Evolutionary conservation across 2,888 invertebrate genomes (phyloP).

Genomic region (Blastobasis adustella): DNA sequence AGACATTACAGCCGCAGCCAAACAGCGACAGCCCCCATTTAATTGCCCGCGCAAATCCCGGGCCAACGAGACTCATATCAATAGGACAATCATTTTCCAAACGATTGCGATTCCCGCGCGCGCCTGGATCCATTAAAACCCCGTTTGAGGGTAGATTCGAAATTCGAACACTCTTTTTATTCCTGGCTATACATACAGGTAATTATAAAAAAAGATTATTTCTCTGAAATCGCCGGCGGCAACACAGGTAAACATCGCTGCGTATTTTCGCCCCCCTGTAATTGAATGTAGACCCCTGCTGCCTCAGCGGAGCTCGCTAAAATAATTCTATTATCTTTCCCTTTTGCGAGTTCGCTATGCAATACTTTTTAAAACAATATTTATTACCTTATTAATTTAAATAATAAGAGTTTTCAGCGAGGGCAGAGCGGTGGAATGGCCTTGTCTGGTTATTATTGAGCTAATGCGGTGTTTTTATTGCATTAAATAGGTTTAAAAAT

Average conservation of each 20-base stretch:
- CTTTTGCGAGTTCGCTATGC: conserved; percentile 37
- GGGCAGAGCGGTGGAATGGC: too few species aligned
- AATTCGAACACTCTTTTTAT: too few species aligned
- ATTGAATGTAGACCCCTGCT: conserved; percentile 61
- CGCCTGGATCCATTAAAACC: conserved; percentile 16
- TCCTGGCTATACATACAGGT: too few species aligned
- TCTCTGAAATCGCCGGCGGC: conserved; percentile 40
- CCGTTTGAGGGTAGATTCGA: conserved; percentile 4
- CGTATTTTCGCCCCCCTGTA: conserved; percentile 50
- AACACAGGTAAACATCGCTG: conserved; percentile 51
- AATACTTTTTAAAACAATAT: conserved; percentile 32
- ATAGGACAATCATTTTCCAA: too few species aligned
- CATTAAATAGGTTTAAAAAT: too few species aligned
- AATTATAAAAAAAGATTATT: conserved; percentile 33
- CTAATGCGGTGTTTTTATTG: too few species aligned
- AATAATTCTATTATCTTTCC: conserved; percentile 54
- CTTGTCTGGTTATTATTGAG: too few species aligned
- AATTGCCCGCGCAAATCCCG: too few species aligned
- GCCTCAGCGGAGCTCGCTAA: conserved; percentile 48
- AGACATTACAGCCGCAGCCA: too few species aligned
- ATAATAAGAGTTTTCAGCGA: neutral
- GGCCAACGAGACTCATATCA: too few species aligned
- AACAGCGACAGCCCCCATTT: too few species aligned
- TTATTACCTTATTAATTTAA: conserved; percentile 6
- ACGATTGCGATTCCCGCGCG: neutral